phyloP scores from a whole-genome alignment of 2,113 vertebrate genomes.

The Zapus hudsonius region DNA sequence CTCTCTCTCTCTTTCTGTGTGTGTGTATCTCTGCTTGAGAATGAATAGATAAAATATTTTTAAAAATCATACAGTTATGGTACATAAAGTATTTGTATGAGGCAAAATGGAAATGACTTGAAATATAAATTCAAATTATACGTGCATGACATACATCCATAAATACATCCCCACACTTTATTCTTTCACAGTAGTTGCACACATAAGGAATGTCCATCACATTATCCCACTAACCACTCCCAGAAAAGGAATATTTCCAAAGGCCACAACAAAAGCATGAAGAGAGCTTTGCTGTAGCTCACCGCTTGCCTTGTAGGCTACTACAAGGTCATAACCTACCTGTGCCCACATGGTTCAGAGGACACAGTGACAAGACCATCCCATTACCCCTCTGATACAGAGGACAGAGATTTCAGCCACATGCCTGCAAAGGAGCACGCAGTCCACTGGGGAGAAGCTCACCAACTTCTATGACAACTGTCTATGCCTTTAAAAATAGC shows the following conservation, averaged over 20 bases:
- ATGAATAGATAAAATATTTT: too few species aligned
- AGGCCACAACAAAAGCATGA: background rate
- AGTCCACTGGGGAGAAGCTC: background rate
- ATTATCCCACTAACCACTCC: background rate
- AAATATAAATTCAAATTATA: background rate
- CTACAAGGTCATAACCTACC: background rate
- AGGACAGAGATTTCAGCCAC: background rate
- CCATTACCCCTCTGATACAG: background rate
- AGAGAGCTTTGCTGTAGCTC: background rate
- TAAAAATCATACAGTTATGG: too few species aligned
- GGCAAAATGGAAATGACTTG: background rate
- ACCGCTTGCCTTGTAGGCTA: background rate
- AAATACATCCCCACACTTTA: background rate
- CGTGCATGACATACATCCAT: too few species aligned
- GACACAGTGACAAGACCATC: background rate
- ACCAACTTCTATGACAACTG: background rate
- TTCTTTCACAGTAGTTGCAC: background rate
- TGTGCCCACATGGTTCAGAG: background rate
- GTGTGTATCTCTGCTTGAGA: too few species aligned
- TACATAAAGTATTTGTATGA: background rate
- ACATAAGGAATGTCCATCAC: background rate
- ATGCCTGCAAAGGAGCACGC: background rate
- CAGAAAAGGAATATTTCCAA: constrained; percentile 1
- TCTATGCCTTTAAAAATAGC: background rate
- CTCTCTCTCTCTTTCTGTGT: too few species aligned